Evolutionary conservation across 1,140 invertebrate genomes (phyloP), one percentile per base, ranked within the genome.

Genomic region (Micrasema longulum): DNA sequence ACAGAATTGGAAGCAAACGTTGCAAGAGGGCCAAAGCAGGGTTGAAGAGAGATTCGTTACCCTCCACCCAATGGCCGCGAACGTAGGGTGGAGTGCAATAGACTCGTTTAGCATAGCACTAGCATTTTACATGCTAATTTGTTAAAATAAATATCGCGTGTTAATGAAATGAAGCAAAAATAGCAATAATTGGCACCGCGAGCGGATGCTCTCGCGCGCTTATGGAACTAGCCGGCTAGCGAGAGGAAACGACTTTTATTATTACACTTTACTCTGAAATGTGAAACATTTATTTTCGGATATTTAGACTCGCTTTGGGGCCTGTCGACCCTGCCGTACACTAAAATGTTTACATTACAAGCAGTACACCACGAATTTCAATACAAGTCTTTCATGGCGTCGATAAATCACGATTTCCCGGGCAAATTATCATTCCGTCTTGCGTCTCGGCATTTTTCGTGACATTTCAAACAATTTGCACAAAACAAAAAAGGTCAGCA

Each of bases 161-260:
- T n/a, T n/a, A n/a, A n/a, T n/a, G n/a, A n/a, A n/a, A n/a, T n/a
- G n/a, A n/a, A n/a, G n/a, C n/a, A n/a, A n/a, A n/a, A n/a, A n/a
- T n/a, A n/a, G n/a, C n/a, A n/a, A n/a, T n/a, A n/a, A n/a, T n/a
- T n/a, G n/a, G n/a, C n/a, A n/a, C n/a, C n/a, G n/a, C 53, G 53
- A 45, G 57, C 57, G 57, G 57, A 63, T 45, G 57, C 57, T 63
- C n/a, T n/a, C 18, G 36, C 38, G 18, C 57, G 38, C 38, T 18
- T 43, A 20, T 41, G 16, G 35, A 20, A 43, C n/a, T 16, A 41
- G 36, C 36, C n/a, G n/a, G 57, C 57, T 6, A 14, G 10, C 31
- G 53, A 45, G 55, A 69, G 67, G 68, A 69, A 69, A 50, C 43
- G 55, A 23, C n/a, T 69, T 69, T 69, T 69, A 69, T 60, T 69